These are phyloP conservation scores for Macrotrachela quadricornifera DNA, from an alignment of 1,140 invertebrate species.

Conservation along the genomic window DNA sequence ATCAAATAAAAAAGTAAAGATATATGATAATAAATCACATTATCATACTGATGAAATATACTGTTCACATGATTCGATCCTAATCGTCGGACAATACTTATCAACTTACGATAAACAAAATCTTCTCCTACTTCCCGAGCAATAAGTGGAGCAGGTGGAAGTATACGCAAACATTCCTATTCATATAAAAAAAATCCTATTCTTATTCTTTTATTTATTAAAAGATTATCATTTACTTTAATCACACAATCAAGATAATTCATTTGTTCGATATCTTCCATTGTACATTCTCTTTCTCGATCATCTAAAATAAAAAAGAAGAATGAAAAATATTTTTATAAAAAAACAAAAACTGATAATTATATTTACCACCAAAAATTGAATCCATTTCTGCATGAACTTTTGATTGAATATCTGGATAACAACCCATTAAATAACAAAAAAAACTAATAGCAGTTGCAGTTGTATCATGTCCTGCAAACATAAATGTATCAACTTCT, in stretches of 20 bases:
- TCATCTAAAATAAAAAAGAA: not conserved
- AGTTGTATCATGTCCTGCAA: slow-evolving; percentile 64
- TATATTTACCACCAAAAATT: slow-evolving; percentile 40
- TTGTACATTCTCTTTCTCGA: slow-evolving; percentile 37
- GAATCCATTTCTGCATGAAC: slow-evolving; percentile 53
- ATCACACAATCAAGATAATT: slow-evolving; percentile 48
- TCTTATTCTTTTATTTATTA: no score
- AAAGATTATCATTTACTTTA: slow-evolving; percentile 25
- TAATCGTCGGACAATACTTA: no score
- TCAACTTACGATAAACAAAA: slow-evolving; percentile 34
- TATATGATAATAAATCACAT: no score
- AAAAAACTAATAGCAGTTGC: slow-evolving; percentile 31
- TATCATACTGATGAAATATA: no score
- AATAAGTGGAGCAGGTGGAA: slow-evolving; percentile 59
- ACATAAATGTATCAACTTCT: slow-evolving; percentile 52
- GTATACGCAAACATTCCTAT: slow-evolving; percentile 42
- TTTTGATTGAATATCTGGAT: slow-evolving; percentile 40
- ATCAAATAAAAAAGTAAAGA: not conserved
- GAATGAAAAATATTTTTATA: not conserved
- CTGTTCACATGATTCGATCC: no score
- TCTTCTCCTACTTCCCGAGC: slow-evolving; percentile 48
- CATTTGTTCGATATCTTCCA: slow-evolving; percentile 43
- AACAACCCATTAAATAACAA: slow-evolving; percentile 30
- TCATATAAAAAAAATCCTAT: no score
- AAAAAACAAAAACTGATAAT: not conserved